Base-by-base conservation (phyloP, 2,888 invertebrate species). In the Oasisia sp. region DNA sequence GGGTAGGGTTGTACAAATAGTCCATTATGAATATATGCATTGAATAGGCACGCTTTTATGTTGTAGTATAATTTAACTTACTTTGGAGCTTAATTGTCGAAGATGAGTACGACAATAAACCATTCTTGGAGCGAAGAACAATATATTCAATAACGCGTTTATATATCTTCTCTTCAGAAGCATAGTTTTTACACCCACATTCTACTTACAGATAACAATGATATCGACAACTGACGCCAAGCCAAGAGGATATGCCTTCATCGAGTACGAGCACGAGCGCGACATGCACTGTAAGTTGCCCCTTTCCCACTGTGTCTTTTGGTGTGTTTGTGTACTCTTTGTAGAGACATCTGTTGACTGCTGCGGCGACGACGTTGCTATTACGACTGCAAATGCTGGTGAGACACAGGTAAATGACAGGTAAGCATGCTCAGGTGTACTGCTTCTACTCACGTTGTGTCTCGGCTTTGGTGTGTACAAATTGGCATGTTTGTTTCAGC, bases 231-330 rank as follows among this genome's bases (percentile, higher is more conserved):
- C 98, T 97, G 94, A 98, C 97, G 96, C 98, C 95, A 99, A 99
- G 97, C 99, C 99, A 14, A 97, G 99, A 94, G 99, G 99, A 93
- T 99, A 99, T 97, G 99, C 99, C 91, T 99, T 99, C 97, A 99
- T 99, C 95, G 99, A 99, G 97, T 99, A 99, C 97, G 99, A 99
- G 96, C 99, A 99, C 97, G 99, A 99, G 97, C 97, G 99, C 93
- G 99, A 99, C 97, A 99, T 99, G 99, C 99, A 99, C 97, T 98
- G 99, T 99, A 97, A 98, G 99, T 98, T 74, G 27, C 74, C 7
- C 27, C 27, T 74, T 74, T 19, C 74, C 14, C n/a, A n/a, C 74
- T 27, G 14, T 74, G 74, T 7, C 19, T 27, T 74, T 27, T 50
- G 5, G 74, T 74, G 74, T 74, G 27, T 74, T 74, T 74, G 27